Conservation (phyloP, 2,113 vertebrate species). For the Syrmaticus mikado region DNA sequence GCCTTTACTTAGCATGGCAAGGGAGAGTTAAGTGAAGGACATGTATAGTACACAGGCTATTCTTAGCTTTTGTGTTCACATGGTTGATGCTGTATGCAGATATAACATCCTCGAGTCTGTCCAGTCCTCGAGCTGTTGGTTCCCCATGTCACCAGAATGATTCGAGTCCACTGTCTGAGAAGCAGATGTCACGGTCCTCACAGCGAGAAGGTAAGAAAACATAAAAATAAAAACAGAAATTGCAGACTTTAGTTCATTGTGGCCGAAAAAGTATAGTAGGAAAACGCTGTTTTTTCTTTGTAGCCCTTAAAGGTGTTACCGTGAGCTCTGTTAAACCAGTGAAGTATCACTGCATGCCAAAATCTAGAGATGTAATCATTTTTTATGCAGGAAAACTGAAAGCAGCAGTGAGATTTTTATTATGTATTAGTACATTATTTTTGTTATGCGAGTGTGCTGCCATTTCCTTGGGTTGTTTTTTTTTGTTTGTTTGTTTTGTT, state of each 20-base stretch:
- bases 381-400: neutral
- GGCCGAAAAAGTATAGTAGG: neutral
- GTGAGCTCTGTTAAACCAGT: fast-evolving
- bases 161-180: constrained; percentile 79
- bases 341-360: neutral
- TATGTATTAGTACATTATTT: fast-evolving
- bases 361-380: neutral
- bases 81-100: constrained; percentile 68
- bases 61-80: neutral
- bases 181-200: constrained; percentile 84
- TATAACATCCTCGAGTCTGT: constrained; percentile 75
- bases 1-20: neutral
- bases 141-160: constrained; percentile 88
- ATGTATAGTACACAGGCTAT: fast-evolving
- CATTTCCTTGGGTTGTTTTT: neutral
- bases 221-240: neutral
- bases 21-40: neutral
- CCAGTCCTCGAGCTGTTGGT: constrained; percentile 83
- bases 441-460: neutral
- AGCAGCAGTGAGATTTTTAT: neutral
- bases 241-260: neutral
- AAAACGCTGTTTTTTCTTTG: fast-evolving
- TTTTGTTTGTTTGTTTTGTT: neutral
- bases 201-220: constrained; percentile 88
- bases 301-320: neutral